These are phyloP conservation scores for Sciurus niger DNA, from an alignment of 2,113 vertebrate genomes.

Conservation along the genomic window DNA sequence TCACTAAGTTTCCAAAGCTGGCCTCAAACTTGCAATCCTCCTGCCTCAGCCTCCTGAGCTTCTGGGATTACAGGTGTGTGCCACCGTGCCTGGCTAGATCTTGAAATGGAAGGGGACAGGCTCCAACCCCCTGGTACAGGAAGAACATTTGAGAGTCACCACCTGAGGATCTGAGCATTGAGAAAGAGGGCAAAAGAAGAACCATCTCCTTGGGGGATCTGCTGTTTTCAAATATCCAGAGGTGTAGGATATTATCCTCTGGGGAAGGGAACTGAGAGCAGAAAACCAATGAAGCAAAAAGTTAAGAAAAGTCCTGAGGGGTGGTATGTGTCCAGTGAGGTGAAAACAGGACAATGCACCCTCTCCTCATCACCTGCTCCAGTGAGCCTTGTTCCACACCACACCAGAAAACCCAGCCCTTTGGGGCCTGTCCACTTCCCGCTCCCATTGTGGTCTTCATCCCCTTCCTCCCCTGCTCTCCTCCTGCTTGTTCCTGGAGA, in stretches of 20 bases:
- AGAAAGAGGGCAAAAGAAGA: not conserved
- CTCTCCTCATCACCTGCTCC: not conserved
- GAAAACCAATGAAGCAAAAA: slow-evolving; percentile 29
- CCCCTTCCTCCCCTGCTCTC: not conserved
- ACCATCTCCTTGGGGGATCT: not conserved
- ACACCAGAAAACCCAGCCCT: not conserved
- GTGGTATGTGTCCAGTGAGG: not conserved
- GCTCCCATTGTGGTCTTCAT: not conserved
- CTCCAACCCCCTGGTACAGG: not conserved
- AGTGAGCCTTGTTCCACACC: not conserved
- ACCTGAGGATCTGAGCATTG: not conserved
- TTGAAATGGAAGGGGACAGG: not conserved
- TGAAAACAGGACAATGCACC: not conserved
- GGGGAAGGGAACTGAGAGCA: slow-evolving; percentile 20
- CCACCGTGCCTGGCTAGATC: not conserved
- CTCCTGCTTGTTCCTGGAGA: not conserved
- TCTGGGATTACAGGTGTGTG: too few species aligned
- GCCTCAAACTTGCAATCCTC: too few species aligned
- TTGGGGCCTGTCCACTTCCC: not conserved
- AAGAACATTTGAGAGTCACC: not conserved
- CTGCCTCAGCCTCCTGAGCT: too few species aligned
- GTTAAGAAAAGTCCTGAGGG: slow-evolving; percentile 45
- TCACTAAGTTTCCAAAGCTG: too few species aligned
- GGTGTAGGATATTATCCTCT: not conserved
- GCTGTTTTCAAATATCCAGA: not conserved